Percentiles rank a stretch among this genome's conserved stretches.
Evolutionary conservation across 2,113 vertebrate species (phyloP).

Genomic region (Paradisaea rubra): DNA sequence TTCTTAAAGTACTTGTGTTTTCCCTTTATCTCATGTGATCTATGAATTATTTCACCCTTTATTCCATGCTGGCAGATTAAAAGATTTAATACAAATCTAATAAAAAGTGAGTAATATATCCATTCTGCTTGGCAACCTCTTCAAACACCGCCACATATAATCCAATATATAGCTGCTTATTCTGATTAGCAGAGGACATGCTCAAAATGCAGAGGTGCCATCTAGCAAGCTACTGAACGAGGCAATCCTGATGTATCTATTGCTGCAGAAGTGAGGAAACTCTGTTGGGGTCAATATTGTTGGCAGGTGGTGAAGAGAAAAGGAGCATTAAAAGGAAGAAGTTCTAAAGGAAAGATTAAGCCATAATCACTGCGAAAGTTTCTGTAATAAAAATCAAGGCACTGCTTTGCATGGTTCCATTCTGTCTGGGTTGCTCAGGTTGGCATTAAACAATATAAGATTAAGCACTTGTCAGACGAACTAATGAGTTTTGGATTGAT

Average conservation of each 20-base stretch:
- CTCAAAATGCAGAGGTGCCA: not conserved
- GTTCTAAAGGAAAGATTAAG: constrained; percentile 52
- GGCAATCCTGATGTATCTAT: not conserved
- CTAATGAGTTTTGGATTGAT: constrained; percentile 82
- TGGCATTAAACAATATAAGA: constrained; percentile 72
- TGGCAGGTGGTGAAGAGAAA: constrained; percentile 2
- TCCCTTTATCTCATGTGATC: not conserved
- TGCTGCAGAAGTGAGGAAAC: not conserved
- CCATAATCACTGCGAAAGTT: constrained; percentile 51
- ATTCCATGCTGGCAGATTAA: not conserved
- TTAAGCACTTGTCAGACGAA: constrained; percentile 75
- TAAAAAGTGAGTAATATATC: not conserved
- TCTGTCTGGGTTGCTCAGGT: constrained; percentile 46
- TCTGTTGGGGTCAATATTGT: constrained; percentile 15
- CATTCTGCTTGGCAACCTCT: not conserved
- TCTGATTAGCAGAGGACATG: not conserved
- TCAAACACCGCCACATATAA: not conserved
- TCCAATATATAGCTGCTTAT: not conserved
- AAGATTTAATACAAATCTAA: not conserved
- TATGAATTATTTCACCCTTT: not conserved
- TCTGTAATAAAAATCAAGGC: constrained; percentile 48
- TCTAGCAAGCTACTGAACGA: not conserved
- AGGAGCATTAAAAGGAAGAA: not conserved
- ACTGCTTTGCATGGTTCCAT: constrained; percentile 53
- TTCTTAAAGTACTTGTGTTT: not conserved